phyloP scores from a whole-genome alignment of 92 coral and sea anemone species.

The Phenganax marumi region DNA sequence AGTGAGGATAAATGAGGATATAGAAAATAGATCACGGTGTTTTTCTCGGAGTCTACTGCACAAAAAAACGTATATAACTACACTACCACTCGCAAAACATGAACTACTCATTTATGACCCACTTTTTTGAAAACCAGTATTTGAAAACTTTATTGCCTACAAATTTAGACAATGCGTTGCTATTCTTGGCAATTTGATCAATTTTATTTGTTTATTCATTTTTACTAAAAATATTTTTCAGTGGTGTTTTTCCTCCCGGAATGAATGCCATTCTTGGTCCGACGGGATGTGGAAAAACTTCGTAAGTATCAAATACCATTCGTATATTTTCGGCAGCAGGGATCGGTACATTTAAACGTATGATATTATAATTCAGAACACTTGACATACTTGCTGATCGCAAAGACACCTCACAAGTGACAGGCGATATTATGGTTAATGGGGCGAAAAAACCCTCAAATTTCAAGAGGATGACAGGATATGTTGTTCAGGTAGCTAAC shows the following conservation, averaged over 20 bases:
- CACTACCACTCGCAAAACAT: no score
- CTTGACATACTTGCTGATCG: conserved; percentile 91
- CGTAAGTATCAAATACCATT: conserved; percentile 56
- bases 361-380: conserved; percentile 45
- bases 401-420: conserved; percentile 66
- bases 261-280: conserved; percentile 96
- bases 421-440: conserved; percentile 80
- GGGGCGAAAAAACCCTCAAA: conserved; percentile 75
- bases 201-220: no score
- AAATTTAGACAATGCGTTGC: not conserved
- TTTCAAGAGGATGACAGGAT: conserved; percentile 85
- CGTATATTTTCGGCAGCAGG: not conserved
- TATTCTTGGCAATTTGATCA: not conserved
- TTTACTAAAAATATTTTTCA: conserved; percentile 21
- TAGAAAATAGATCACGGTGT: no score
- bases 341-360: not conserved
- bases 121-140: no score
- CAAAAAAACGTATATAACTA: no score
- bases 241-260: conserved; percentile 90
- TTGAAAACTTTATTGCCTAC: no score
- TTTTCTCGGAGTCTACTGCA: no score
- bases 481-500: conserved; percentile 80
- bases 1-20: no score
- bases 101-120: no score
- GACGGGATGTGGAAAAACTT: conserved; percentile 97